phyloP scores from a whole-genome alignment of 2,888 invertebrate species.

The Heliconius charithonia region DNA sequence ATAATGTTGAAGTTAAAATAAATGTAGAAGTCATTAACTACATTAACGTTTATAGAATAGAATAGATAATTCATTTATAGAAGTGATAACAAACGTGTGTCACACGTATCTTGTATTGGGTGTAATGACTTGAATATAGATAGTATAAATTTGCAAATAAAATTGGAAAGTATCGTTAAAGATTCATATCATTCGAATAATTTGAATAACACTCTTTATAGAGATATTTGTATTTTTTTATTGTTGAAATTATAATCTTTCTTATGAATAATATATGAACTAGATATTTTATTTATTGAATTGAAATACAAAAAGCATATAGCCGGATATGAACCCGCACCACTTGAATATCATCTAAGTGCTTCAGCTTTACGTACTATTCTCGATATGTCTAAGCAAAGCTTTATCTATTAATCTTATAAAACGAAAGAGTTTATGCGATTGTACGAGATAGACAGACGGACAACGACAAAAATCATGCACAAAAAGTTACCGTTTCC shows the following conservation, averaged over 20 bases:
- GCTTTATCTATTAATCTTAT: too few relatives aligned
- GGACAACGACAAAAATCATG: too few relatives aligned
- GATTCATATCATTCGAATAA: conserved; percentile 15
- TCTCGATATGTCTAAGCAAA: too few relatives aligned
- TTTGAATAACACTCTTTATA: not conserved
- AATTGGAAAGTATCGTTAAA: conserved; percentile 19
- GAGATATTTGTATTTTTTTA: not conserved
- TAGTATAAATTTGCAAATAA: conserved; percentile 16
- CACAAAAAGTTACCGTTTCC: too few relatives aligned
- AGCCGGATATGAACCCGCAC: too few relatives aligned
- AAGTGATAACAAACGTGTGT: not conserved
- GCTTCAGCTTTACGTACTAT: too few relatives aligned
- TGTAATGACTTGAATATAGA: not conserved
- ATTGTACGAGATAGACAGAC: too few relatives aligned
- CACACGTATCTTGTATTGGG: not conserved
- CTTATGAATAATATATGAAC: not conserved
- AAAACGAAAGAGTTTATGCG: too few relatives aligned
- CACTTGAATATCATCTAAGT: too few relatives aligned
- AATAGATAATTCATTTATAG: not conserved
- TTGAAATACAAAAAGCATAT: not conserved
- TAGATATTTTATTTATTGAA: not conserved
- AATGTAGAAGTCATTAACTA: not conserved
- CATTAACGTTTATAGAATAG: too few relatives aligned
- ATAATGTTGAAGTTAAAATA: not conserved
- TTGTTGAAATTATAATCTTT: not conserved